Evolutionary conservation across 2,888 invertebrate genomes (phyloP).

Genomic region (Drosophila bunnanda): DNA sequence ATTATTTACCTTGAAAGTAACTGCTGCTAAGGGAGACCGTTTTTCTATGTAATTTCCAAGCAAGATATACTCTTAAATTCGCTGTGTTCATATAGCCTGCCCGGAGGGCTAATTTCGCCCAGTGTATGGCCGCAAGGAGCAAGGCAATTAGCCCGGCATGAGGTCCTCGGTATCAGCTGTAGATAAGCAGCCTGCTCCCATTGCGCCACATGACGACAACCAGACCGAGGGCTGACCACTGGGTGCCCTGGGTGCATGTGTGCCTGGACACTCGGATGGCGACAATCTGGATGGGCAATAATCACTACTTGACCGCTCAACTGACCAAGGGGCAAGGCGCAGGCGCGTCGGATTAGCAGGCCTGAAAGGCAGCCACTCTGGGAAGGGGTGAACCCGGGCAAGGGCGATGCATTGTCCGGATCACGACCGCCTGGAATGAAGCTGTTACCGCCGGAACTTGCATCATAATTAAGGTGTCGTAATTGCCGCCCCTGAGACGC

Average conservation of each 20-base stretch:
- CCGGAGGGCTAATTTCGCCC: slow-evolving; percentile 1
- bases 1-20: not conserved
- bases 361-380: not conserved
- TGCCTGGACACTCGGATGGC: not conserved
- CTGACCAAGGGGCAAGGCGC: slow-evolving; percentile 68
- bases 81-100: too few relatives aligned
- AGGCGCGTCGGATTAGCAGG: slow-evolving; percentile 60
- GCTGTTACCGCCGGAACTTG: slow-evolving; percentile 56
- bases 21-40: not conserved
- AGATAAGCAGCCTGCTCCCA: slow-evolving; percentile 53
- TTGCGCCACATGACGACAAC: slow-evolving; percentile 21
- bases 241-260: slow-evolving; percentile 49
- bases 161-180: slow-evolving; percentile 35
- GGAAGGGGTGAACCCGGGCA: not conserved
- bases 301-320: slow-evolving; percentile 64
- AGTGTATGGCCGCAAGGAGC: slow-evolving; percentile 8
- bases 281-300: slow-evolving; percentile 28
- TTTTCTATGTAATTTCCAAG: not conserved
- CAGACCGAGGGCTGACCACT: slow-evolving; percentile 60
- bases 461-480: slow-evolving; percentile 53
- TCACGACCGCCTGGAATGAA: slow-evolving; percentile 74
- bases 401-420: slow-evolving; percentile 46
- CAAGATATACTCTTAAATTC: not conserved
- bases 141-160: slow-evolving; percentile 45
- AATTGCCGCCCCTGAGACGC: slow-evolving; percentile 70